A percentile compares a stretch with the other conserved stretches of the same genome.
Evolutionary conservation across 2,113 vertebrate genomes (phyloP).

Genomic region (Apteryx mantelli): DNA sequence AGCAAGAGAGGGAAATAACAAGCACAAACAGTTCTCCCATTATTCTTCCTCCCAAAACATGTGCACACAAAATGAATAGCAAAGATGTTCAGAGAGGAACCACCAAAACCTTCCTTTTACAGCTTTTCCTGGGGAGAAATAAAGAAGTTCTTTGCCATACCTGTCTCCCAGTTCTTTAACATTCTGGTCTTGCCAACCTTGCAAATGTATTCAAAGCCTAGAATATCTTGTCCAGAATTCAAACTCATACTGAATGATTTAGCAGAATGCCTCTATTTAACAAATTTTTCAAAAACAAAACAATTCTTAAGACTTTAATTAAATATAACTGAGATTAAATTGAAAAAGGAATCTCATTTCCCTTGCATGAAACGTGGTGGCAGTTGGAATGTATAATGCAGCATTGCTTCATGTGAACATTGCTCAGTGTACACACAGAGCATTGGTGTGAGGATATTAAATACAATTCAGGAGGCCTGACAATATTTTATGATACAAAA

Average conservation of each 20-base stretch:
- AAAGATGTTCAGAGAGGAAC: background rate
- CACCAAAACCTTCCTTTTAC: background rate
- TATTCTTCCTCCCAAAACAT: background rate
- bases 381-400: constrained; percentile 36
- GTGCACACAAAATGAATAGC: background rate
- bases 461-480: constrained; percentile 6
- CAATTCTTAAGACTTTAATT: constrained; percentile 73
- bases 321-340: constrained; percentile 71
- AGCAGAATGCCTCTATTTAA: constrained; percentile 55
- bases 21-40: background rate
- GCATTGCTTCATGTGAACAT: constrained; percentile 4
- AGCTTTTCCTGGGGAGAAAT: background rate
- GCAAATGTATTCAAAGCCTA: constrained; percentile 74
- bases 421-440: constrained; percentile 24
- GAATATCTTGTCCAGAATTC: constrained; percentile 60
- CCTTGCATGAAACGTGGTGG: constrained; percentile 29
- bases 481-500: constrained; percentile 10
- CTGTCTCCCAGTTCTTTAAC: constrained; percentile 21
- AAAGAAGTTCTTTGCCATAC: constrained; percentile 4
- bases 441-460: constrained; percentile 20
- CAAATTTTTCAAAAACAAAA: constrained; percentile 61
- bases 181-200: constrained; percentile 41
- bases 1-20: background rate
- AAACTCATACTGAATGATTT: constrained; percentile 46
- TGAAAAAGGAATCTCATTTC: constrained; percentile 72